A percentile compares a stretch with the other conserved stretches of the same genome.
Conservation (phyloP, 2,113 vertebrate species). For the Gyps fulvus region DNA sequence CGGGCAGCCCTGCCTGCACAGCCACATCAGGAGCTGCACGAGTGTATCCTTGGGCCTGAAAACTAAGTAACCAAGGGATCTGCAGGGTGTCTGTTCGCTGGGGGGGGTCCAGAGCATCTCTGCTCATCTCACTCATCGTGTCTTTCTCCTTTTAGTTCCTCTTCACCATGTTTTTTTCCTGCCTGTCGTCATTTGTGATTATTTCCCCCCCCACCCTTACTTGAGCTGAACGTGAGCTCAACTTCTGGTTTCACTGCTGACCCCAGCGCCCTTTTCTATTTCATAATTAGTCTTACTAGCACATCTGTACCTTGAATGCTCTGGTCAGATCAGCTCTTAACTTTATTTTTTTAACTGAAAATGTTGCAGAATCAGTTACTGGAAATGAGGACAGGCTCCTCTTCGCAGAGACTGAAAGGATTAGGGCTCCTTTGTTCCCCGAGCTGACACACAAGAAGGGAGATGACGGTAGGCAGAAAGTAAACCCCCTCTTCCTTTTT, state of each 20-base stretch:
- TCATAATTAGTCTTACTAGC: fast-evolving
- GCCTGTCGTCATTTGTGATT: not conserved
- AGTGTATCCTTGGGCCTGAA: fast-evolving
- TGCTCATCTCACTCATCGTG: fast-evolving
- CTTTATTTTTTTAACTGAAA: not conserved
- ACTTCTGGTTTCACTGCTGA: fast-evolving
- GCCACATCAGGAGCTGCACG: fast-evolving
- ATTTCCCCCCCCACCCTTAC: not conserved
- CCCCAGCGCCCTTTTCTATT: fast-evolving
- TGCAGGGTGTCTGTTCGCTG: fast-evolving
- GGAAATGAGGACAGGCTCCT: not conserved
- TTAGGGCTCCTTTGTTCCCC: not conserved
- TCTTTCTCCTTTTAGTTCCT: not conserved
- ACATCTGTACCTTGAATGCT: not conserved
- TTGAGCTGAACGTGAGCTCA: fast-evolving
- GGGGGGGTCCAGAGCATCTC: fast-evolving
- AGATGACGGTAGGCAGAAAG: not conserved
- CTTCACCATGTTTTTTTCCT: not conserved
- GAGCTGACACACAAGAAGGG: not conserved
- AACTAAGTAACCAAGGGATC: not conserved
- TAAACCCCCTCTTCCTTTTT: not conserved
- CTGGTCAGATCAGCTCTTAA: not conserved
- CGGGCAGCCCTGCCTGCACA: not conserved
- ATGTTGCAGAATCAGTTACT: not conserved
- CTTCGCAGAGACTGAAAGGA: not conserved